These are phyloP conservation scores for Syngnathus floridae DNA, from an alignment of 2,113 vertebrate species.

Conservation along the genomic window DNA sequence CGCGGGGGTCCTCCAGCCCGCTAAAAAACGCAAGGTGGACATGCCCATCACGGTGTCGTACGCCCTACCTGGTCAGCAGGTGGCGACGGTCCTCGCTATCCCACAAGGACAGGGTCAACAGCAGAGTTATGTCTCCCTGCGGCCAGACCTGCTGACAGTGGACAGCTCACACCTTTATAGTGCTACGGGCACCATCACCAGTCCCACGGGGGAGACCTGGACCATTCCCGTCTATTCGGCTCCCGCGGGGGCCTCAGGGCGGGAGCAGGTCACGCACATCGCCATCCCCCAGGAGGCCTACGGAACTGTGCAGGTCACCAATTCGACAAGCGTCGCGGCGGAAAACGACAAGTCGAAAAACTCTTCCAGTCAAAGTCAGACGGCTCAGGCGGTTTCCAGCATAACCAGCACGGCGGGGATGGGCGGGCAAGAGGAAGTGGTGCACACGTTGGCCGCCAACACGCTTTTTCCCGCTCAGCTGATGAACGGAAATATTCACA, in stretches of 20 bases:
- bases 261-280: conserved; percentile 88
- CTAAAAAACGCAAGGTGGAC: conserved; percentile 98
- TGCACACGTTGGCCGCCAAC: conserved; percentile 80
- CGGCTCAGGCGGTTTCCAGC: conserved; percentile 63
- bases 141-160: conserved; percentile 96
- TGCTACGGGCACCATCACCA: conserved; percentile 96
- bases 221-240: conserved; percentile 97
- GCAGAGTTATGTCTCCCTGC: conserved; percentile 94
- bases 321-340: conserved; percentile 69
- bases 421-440: conserved; percentile 87
- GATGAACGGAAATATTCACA: conserved; percentile 99
- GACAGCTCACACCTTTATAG: conserved; percentile 98
- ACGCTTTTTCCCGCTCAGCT: conserved; percentile 92
- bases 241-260: conserved; percentile 77
- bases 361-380: conserved; percentile 53
- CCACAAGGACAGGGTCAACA: conserved; percentile 89
- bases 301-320: conserved; percentile 84
- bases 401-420: conserved; percentile 71
- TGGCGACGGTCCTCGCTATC: conserved; percentile 95
- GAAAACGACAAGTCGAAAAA: conserved; percentile 78
- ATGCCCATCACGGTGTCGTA: conserved; percentile 98
- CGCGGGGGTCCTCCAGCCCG: conserved; percentile 92
- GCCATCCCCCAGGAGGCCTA: conserved; percentile 99
- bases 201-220: conserved; percentile 98
- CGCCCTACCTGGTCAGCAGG: conserved; percentile 92